Percentiles rank a stretch among this genome's conserved stretches.
phyloP scores from a whole-genome alignment of 2,888 invertebrate genomes.

The Anthophora plumipes region DNA sequence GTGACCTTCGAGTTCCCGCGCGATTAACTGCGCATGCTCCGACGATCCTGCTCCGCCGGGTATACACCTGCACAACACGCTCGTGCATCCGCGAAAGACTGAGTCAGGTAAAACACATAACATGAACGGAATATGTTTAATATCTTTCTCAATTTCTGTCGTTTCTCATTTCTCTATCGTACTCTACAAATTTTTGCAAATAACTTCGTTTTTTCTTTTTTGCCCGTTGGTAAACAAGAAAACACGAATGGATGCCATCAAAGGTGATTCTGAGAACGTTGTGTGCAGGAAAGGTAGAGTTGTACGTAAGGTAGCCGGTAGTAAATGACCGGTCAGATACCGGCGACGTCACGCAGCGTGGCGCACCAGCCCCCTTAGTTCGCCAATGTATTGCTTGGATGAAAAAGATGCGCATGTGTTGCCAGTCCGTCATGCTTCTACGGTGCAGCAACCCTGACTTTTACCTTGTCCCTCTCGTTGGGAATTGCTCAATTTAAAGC shows the following conservation, averaged over 20 bases:
- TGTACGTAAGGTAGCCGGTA: slow-evolving; percentile 33
- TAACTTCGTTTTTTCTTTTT: neutral
- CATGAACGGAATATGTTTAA: too few species aligned
- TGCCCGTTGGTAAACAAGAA: neutral
- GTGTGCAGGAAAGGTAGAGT: neutral
- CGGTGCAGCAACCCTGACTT: slow-evolving; percentile 45
- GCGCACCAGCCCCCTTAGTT: slow-evolving; percentile 43
- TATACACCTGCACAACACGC: slow-evolving; percentile 30
- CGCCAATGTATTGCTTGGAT: slow-evolving; percentile 36
- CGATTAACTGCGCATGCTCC: slow-evolving; percentile 75
- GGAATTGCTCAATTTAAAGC: slow-evolving; percentile 39
- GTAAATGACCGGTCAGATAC: slow-evolving; percentile 63
- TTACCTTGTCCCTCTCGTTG: slow-evolving; percentile 22
- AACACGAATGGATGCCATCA: too few species aligned
- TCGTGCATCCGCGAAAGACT: slow-evolving; percentile 13
- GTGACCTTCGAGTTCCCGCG: slow-evolving; percentile 83
- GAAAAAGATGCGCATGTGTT: slow-evolving; percentile 46
- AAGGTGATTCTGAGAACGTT: neutral
- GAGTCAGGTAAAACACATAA: slow-evolving; percentile 6
- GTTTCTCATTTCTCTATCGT: neutral
- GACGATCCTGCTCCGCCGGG: slow-evolving; percentile 40
- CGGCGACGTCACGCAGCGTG: slow-evolving; percentile 56
- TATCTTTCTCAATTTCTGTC: neutral
- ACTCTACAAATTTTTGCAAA: neutral
- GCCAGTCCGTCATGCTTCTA: slow-evolving; percentile 21